Evolutionary conservation across 64 coral and sea anemone genomes (phyloP).

Genomic region (Dendronephthya gigantea): DNA sequence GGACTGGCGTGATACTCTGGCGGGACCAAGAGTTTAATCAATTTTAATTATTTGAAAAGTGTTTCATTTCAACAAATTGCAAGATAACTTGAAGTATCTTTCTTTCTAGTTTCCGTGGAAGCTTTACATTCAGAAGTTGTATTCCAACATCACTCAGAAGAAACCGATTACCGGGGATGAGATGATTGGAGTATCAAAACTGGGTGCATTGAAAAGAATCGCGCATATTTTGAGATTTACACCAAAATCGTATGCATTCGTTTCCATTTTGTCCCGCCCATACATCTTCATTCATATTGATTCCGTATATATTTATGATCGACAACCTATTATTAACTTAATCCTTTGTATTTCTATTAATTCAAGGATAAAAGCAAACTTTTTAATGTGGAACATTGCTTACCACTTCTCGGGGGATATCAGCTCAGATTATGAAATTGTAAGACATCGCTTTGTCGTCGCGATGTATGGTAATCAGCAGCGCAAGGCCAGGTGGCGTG

Average conservation of each 20-base stretch:
- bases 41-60: no score
- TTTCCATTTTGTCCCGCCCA: neutral
- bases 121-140: neutral
- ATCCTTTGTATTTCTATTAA: no score
- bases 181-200: neutral
- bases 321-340: neutral
- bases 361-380: neutral
- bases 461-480: neutral
- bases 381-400: neutral
- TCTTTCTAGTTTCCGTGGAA: conserved; percentile 7
- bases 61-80: no score
- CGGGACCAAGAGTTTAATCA: no score
- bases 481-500: neutral
- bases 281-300: no score
- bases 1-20: no score
- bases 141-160: neutral
- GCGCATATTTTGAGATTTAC: neutral
- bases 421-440: neutral
- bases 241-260: neutral
- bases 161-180: neutral
- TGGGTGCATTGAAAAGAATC: neutral
- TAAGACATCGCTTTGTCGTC: neutral
- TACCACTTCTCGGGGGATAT: neutral
- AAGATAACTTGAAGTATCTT: no score
- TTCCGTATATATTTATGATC: no score